Evolutionary conservation across 2,888 invertebrate species (phyloP).

Genomic region (Acanthosepion lycidas): DNA sequence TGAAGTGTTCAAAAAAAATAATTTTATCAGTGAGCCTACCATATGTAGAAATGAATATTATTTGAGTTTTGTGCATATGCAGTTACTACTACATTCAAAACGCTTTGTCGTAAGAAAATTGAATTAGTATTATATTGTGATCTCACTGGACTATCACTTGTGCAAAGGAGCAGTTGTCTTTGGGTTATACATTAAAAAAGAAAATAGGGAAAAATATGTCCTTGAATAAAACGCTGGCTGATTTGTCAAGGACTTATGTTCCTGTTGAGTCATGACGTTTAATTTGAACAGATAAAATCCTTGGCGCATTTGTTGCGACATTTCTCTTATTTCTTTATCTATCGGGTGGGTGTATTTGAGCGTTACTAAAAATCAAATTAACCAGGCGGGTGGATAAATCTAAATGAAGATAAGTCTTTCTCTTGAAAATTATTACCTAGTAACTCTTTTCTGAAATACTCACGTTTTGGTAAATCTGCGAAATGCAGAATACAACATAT

Average conservation of each 20-base stretch:
- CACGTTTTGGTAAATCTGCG: too few relatives aligned
- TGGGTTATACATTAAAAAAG: not conserved
- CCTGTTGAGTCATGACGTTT: not conserved
- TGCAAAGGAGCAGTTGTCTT: not conserved
- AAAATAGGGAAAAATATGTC: not conserved
- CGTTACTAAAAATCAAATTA: too few relatives aligned
- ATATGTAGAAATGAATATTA: not conserved
- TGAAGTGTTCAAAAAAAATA: not conserved
- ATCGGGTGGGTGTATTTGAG: too few relatives aligned
- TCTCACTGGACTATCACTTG: not conserved
- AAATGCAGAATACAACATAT: too few relatives aligned
- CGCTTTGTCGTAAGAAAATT: not conserved
- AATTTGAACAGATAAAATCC: not conserved
- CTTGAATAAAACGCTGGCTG: constrained; percentile 15
- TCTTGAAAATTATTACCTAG: too few relatives aligned
- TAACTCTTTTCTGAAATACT: too few relatives aligned
- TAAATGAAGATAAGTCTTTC: too few relatives aligned
- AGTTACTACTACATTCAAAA: not conserved
- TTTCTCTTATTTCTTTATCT: not conserved
- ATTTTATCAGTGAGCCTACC: not conserved
- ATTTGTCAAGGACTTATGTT: not conserved
- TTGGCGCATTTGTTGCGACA: not conserved
- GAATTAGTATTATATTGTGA: not conserved
- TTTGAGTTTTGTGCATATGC: not conserved
- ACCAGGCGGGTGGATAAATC: too few relatives aligned